Conservation (phyloP, 2,888 invertebrate species). For the Camponotus fellah region DNA sequence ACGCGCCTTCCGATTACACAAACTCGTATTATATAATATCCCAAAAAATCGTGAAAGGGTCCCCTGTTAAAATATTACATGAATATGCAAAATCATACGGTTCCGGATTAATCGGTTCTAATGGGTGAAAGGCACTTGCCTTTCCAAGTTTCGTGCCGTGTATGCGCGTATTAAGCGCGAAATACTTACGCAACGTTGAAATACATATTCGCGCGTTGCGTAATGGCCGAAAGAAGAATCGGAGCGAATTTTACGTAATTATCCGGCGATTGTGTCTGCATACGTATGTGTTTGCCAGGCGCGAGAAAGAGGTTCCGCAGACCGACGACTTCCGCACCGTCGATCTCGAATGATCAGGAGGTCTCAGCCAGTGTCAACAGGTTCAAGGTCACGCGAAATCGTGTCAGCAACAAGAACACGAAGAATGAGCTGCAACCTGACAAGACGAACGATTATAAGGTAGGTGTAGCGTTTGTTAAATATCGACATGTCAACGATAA, state of each 20-base stretch:
- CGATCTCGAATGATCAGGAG: slow-evolving; percentile 88
- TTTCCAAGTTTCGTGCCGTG: slow-evolving; percentile 43
- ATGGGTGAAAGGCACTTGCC: slow-evolving; percentile 66
- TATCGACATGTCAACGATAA: background rate
- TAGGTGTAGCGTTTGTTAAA: slow-evolving; percentile 61
- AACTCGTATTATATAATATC: slow-evolving; percentile 15
- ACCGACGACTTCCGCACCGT: slow-evolving; percentile 89
- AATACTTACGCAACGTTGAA: slow-evolving; percentile 43
- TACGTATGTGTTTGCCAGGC: slow-evolving; percentile 84
- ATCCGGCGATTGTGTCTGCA: slow-evolving; percentile 29
- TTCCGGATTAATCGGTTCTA: slow-evolving; percentile 44
- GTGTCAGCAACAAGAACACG: slow-evolving; percentile 81
- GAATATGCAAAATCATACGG: slow-evolving; percentile 38
- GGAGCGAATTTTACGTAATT: slow-evolving; percentile 46
- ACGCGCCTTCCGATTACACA: slow-evolving; percentile 13
- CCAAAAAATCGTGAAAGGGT: slow-evolving; percentile 42
- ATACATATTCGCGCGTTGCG: slow-evolving; percentile 25
- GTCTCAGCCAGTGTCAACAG: slow-evolving; percentile 89
- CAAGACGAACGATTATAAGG: slow-evolving; percentile 83
- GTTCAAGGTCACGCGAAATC: slow-evolving; percentile 86
- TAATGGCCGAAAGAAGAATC: slow-evolving; percentile 39
- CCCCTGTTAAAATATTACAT: slow-evolving; percentile 22
- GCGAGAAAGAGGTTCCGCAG: slow-evolving; percentile 90
- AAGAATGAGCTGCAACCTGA: slow-evolving; percentile 83
- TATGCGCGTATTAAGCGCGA: slow-evolving; percentile 25